A percentile compares a stretch with the other conserved stretches of the same genome.
Conservation (phyloP, 1,140 invertebrate species). For the Ostrea edulis region DNA sequence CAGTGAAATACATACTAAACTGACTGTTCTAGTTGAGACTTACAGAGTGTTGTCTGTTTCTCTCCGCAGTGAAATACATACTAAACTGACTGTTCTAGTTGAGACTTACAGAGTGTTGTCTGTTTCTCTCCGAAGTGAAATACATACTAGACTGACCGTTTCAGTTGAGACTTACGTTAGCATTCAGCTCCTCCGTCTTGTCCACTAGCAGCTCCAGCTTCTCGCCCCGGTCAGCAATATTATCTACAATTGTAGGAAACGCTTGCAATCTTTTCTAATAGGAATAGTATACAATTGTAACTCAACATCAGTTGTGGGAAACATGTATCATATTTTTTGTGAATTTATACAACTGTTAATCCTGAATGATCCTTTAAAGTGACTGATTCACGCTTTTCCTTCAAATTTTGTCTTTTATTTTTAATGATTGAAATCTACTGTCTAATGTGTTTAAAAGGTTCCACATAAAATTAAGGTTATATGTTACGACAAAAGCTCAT, state of each 20-base stretch:
- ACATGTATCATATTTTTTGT: neutral
- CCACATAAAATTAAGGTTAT: no score
- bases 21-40: conserved; percentile 77
- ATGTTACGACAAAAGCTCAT: no score
- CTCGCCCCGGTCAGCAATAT: conserved; percentile 91
- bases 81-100: neutral
- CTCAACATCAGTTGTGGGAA: no score
- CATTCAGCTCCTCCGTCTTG: conserved; percentile 93
- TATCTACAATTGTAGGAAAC: conserved; percentile 82
- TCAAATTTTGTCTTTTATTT: no score
- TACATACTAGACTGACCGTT: neutral
- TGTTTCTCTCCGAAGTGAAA: no score
- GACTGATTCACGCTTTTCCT: no score
- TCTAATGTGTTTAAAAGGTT: no score
- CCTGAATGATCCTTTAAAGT: no score
- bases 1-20: neutral
- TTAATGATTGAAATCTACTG: no score
- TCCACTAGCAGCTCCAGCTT: conserved; percentile 92
- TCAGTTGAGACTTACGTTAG: conserved; percentile 85
- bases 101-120: neutral
- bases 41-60: no score
- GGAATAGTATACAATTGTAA: neutral
- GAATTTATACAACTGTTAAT: no score
- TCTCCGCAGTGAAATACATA: no score
- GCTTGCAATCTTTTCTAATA: neutral